These are phyloP conservation scores for Saturnia japonica DNA, from an alignment of 2,888 invertebrate genomes.

Conservation along the genomic window DNA sequence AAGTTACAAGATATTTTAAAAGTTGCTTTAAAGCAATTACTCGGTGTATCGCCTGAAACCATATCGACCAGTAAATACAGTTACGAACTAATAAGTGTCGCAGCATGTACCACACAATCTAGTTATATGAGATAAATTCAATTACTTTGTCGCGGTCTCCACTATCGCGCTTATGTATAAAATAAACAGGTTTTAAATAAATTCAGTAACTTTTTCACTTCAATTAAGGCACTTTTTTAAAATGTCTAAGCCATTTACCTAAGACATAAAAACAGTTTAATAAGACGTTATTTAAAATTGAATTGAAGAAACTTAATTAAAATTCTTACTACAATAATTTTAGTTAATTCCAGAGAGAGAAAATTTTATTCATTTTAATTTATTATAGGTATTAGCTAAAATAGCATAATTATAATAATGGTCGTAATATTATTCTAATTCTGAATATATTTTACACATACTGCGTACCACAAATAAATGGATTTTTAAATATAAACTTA, in stretches of 20 bases:
- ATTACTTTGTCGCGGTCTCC: background rate
- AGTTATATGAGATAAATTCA: slow-evolving; percentile 4
- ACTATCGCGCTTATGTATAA: background rate
- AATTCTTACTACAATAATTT: too few relatives aligned
- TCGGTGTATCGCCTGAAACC: slow-evolving; percentile 7
- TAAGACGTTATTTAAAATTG: too few relatives aligned
- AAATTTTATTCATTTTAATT: too few relatives aligned
- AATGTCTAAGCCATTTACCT: background rate
- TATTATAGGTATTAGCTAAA: too few relatives aligned
- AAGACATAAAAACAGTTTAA: too few relatives aligned
- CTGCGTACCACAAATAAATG: too few relatives aligned
- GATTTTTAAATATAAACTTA: too few relatives aligned
- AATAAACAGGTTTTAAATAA: background rate
- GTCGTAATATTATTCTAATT: too few relatives aligned
- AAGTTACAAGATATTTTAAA: background rate
- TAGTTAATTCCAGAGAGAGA: too few relatives aligned
- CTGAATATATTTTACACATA: too few relatives aligned
- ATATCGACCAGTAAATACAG: slow-evolving; percentile 1
- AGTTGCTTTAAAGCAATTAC: slow-evolving; percentile 2
- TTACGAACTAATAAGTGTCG: slow-evolving; percentile 12
- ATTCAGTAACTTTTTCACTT: background rate
- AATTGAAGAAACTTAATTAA: too few relatives aligned
- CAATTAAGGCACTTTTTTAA: background rate
- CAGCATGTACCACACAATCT: background rate
- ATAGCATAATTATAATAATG: too few relatives aligned